A percentile compares a stretch with the other conserved stretches of the same genome.
Evolutionary conservation across 2,797 vertebrate genomes (phyloP).

Genomic region (Malurus leucopterus): DNA sequence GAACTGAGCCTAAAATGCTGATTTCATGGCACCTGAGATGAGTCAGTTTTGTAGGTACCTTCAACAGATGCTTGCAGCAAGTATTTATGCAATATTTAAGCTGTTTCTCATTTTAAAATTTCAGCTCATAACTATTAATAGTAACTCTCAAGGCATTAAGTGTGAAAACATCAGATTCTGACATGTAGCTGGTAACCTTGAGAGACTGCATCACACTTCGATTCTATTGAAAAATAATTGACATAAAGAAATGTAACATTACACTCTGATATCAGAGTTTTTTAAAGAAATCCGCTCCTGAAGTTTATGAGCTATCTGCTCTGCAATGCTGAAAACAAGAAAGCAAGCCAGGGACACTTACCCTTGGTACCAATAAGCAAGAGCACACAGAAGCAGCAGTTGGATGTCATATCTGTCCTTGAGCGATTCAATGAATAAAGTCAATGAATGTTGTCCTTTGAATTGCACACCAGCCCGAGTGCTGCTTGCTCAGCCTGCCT

Average conservation of each 20-base stretch:
- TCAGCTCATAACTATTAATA: not conserved
- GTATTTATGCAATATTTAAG: not conserved
- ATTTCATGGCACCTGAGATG: not conserved
- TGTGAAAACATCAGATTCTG: not conserved
- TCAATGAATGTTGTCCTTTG: slow-evolving; percentile 17
- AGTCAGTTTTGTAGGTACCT: not conserved
- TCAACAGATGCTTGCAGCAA: not conserved
- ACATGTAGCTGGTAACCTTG: not conserved
- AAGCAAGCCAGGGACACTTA: slow-evolving; percentile 60
- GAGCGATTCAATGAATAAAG: slow-evolving; percentile 31
- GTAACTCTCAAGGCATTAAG: not conserved
- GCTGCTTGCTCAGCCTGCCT: slow-evolving; percentile 16
- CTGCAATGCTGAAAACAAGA: not conserved
- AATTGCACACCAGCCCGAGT: not conserved
- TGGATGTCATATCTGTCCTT: slow-evolving; percentile 59
- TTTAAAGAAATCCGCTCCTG: not conserved
- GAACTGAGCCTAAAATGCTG: not conserved
- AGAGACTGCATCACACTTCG: not conserved
- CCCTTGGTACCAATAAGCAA: slow-evolving; percentile 63
- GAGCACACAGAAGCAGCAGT: slow-evolving; percentile 54
- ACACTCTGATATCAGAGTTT: not conserved
- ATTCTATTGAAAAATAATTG: slow-evolving; percentile 3
- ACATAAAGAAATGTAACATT: not conserved
- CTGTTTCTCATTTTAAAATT: not conserved
- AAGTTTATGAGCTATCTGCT: not conserved